Evolutionary conservation across 2,797 vertebrate genomes (phyloP), one percentile per base, ranked within the genome.

Genomic region (Tokudaia tokunoshimensis): DNA sequence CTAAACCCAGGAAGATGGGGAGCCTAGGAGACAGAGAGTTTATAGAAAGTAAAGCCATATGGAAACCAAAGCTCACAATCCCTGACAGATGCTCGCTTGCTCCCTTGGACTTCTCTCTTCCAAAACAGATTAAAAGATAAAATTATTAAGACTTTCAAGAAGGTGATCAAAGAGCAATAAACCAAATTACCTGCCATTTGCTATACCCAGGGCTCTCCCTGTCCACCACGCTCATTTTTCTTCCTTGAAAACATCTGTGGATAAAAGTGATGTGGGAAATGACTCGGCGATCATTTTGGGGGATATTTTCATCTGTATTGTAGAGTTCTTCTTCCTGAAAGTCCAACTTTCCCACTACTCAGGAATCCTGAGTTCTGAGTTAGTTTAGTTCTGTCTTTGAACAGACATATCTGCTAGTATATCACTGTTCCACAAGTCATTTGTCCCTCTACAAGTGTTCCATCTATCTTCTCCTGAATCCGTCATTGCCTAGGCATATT

Each of bases 71-170:
- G 52, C 61, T 88, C 29, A 10, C 72, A 93, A 70, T 67, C 24
- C 78, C 80, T 88, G 61, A 15, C 29, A 93, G 78, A 50, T 91
- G 11, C 20, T 79, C 3, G 47, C 10, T 79, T 20, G 2, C 70
- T 91, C 59, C 26, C 55, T 81, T 41, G n/a, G 37, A 79, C 34
- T 47, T 79, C 50, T 55, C n/a, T 37, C 22, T 84, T 84, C 82
- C 44, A 89, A 79, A 94, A 67, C 70, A 79, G 37, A 34, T 65
- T 74, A 57, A 95, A 84, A 50, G 37, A 57, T 84, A 63, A 65
- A 83, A 93, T 88, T 92, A 91, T 93, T 74, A 84, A 74, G 44
- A 83, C 61, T 87, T 88, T 87, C 31, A 63, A 83, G 59, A 84
- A 89, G 37, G 19, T 1, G 5, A 57, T 57, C 79, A 34, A 65